phyloP scores from a whole-genome alignment of 1,140 invertebrate genomes.

The Geopemphigus sp. region DNA sequence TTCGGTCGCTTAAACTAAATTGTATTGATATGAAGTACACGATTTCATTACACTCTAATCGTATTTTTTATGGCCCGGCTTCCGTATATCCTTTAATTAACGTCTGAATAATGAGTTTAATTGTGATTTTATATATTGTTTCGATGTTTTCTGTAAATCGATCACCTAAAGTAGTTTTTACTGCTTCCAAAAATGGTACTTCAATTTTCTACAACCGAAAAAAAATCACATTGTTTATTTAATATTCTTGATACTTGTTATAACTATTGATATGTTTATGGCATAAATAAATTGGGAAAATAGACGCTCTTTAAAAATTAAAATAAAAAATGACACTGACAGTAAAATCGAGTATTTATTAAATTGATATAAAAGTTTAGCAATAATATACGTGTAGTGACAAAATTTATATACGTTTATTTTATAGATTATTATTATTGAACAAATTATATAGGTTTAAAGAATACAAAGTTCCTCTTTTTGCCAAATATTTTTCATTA shows the following conservation, averaged over 20 bases:
- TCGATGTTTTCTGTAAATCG: slow-evolving; percentile 89
- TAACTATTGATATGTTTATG: too few species aligned
- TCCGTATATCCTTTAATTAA: slow-evolving; percentile 76
- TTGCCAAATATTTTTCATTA: too few species aligned
- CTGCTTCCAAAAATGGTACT: slow-evolving; percentile 81
- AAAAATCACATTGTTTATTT: slow-evolving; percentile 51
- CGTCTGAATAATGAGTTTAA: slow-evolving; percentile 86
- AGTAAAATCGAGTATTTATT: too few species aligned
- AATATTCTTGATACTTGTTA: not conserved
- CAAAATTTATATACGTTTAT: too few species aligned
- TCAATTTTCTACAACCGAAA: slow-evolving; percentile 82
- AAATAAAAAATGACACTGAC: too few species aligned
- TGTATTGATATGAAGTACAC: slow-evolving; percentile 34
- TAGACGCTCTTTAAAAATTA: too few species aligned
- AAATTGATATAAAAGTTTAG: too few species aligned
- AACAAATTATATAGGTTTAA: too few species aligned
- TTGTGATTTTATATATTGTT: slow-evolving; percentile 85
- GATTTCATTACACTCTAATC: not conserved
- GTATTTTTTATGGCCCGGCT: slow-evolving; percentile 53
- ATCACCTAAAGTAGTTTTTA: slow-evolving; percentile 79
- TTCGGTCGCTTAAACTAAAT: not conserved
- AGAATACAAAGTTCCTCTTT: too few species aligned
- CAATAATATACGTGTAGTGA: too few species aligned
- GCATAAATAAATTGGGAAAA: too few species aligned
- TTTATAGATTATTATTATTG: too few species aligned